Evolutionary conservation across 2,797 vertebrate genomes (phyloP), one percentile per base, ranked within the genome.

Genomic region (Amblyraja radiata): DNA sequence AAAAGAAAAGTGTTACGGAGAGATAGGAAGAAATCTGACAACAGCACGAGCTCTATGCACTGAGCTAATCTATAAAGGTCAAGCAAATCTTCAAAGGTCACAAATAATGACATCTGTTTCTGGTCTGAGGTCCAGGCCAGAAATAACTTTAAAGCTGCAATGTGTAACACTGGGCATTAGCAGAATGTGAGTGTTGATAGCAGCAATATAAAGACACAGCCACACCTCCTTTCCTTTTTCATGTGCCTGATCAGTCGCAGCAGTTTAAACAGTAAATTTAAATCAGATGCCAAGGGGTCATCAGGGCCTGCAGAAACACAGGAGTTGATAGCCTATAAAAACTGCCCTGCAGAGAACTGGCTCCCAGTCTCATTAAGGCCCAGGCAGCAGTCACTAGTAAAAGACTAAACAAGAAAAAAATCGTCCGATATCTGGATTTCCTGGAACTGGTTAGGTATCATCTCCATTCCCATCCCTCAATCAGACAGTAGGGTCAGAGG

Each of bases 221-320:
- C 84, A 88, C 84, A 36, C 32, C 84, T 88, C 61, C n/a, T 68
- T 68, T 84, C 11, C 10, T 25, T 68, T 68, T 68, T 88, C 84
- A 68, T 88, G 18, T 54, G 46, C 6, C 25, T 7, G 61, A 88
- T 18, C 32, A 14, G 58, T 65, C 16, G 32, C 63, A 18, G 61
- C 84, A 68, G 36, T 36, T 32, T 36, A 88, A 88, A 63, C 84
- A 88, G 84, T 36, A n/a, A 88, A 88, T 88, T 88, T 68, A 36
- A 88, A 88, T 65, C 84, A 88, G 84, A 68, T 88, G 84, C n/a
- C 84, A 88, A 36, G 84, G 54, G 63, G 84, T 88, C 84, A 88
- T 32, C n/a, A 21, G 63, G 84, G 63, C 84, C 71, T 88, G n/a
- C n/a, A 88, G 14, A 68, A 68, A 68, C 84, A 88, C 63, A 21